Conservation (phyloP, 2,113 vertebrate species). For the Hirundichthys speculiger region DNA sequence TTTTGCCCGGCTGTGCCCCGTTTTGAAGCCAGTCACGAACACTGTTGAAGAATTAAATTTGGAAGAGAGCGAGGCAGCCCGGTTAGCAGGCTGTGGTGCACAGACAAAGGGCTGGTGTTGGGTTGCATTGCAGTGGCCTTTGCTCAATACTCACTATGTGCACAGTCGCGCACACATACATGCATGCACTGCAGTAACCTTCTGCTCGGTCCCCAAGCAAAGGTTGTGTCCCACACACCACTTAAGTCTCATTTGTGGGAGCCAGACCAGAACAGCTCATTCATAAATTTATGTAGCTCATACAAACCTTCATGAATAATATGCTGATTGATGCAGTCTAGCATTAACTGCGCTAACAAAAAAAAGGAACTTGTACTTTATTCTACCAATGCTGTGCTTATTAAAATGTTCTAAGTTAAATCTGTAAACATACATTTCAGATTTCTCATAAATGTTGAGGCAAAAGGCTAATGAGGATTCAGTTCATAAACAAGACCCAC, state of each 20-base stretch:
- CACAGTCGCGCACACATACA: slow-evolving; percentile 28
- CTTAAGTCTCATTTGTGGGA: slow-evolving; percentile 51
- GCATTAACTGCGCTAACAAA: neutral
- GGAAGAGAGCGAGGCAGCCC: slow-evolving; percentile 32
- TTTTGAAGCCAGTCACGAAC: slow-evolving; percentile 1
- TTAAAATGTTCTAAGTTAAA: neutral
- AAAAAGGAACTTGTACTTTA: neutral
- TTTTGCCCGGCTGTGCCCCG: neutral
- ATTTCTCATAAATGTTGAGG: neutral
- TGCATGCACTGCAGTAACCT: slow-evolving; percentile 50
- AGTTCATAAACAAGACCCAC: too few relatives aligned
- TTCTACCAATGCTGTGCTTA: neutral
- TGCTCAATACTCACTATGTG: slow-evolving; percentile 61
- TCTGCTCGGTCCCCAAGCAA: slow-evolving; percentile 46
- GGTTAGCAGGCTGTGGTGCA: slow-evolving; percentile 43
- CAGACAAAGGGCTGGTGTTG: slow-evolving; percentile 73
- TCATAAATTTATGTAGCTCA: slow-evolving; percentile 41
- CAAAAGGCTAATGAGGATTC: neutral
- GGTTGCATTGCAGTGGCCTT: slow-evolving; percentile 72
- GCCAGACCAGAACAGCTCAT: slow-evolving; percentile 54
- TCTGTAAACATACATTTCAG: neutral
- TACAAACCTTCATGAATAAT: slow-evolving; percentile 38
- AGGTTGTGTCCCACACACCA: slow-evolving; percentile 58
- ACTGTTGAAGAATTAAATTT: slow-evolving; percentile 26
- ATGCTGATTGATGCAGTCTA: neutral